A percentile compares a stretch with the other conserved stretches of the same genome.
phyloP scores from a whole-genome alignment of 37 sponge, comb jelly and placozoan genomes.

The Ianthella basta region DNA sequence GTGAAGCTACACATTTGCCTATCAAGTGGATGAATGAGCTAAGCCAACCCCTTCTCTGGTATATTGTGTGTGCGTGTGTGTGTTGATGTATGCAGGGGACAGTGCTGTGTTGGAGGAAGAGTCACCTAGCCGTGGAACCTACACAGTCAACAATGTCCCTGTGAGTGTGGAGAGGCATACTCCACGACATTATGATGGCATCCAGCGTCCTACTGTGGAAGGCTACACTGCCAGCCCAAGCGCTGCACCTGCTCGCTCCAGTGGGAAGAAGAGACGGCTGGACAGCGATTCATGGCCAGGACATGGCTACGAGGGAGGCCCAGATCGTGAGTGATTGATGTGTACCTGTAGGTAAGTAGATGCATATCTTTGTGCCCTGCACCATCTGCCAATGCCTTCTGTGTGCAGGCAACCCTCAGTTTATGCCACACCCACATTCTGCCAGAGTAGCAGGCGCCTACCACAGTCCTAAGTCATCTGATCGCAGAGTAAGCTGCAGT shows the following conservation, averaged over 20 bases:
- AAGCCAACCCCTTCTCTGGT: too few relatives aligned
- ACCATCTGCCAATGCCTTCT: too few relatives aligned
- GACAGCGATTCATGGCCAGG: conserved; percentile 18
- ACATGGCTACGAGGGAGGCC: background rate
- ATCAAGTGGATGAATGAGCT: too few relatives aligned
- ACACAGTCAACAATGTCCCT: conserved; percentile 5
- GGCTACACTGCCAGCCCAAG: background rate
- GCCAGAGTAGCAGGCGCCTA: background rate
- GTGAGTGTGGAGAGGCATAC: conserved; percentile 76
- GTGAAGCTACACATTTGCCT: background rate
- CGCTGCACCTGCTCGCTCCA: background rate
- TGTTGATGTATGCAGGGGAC: conserved; percentile 20
- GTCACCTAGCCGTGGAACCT: conserved; percentile 1
- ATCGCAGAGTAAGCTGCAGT: too few relatives aligned
- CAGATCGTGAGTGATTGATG: background rate
- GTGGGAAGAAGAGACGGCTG: conserved; percentile 68
- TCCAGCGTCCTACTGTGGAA: conserved; percentile 20
- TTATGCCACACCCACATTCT: background rate
- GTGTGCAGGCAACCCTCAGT: background rate
- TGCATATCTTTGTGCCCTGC: too few relatives aligned
- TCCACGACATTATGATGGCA: conserved; percentile 32
- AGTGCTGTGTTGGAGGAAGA: conserved; percentile 48
- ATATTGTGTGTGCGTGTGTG: too few relatives aligned
- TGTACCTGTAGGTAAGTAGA: background rate
- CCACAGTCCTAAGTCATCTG: background rate